Evolutionary conservation across 2,888 invertebrate species (phyloP), one percentile per base, ranked within the genome.

Genomic region (Scotopteryx bipunctaria): DNA sequence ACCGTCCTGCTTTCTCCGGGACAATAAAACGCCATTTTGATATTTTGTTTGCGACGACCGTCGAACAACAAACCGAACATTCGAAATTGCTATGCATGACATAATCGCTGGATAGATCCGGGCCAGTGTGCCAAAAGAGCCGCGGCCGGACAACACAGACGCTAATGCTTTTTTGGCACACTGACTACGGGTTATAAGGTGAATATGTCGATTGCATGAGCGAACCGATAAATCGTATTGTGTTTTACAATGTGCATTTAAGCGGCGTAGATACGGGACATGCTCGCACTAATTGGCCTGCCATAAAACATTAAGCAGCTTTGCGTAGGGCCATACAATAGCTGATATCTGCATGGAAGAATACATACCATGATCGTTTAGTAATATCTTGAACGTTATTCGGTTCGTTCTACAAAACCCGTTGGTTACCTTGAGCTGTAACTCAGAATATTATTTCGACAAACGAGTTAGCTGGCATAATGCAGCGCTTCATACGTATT

Each of bases 101-200:
- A 89, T 86, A 89, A 90, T 86, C 88, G 76, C 83, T 74, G 64
- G 67, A 79, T 83, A 79, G 84, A 88, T 86, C 84, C 86, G 82
- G 81, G 78, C 81, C 74, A 78, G 64, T 76, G 84, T 87, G 89
- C 89, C 88, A 89, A 85, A 78, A 79, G 74, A 68, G 71, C 66
- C 64, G 65, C 74, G 69, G 67, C 65, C 49, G 73, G 67, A 69
- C 73, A 72, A 15, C 73, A 69, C 71, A 66, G 73, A 69, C 71
- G 76, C 65, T 69, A 68, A n/a, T n/a, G n/a, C 63, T 79, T 82
- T 85, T 83, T 83, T 90, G 89, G 89, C 89, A 83, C 68, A 56
- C 64, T 71, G 64, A 84, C 89, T 86, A 83, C 74, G 76, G 86
- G 85, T 86, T 86, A 83, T 81, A 83, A 84, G 85, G 86, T 86